These are phyloP conservation scores for Sebastes jordani DNA, from an alignment of 2,797 vertebrate species.

Conservation along the genomic window DNA sequence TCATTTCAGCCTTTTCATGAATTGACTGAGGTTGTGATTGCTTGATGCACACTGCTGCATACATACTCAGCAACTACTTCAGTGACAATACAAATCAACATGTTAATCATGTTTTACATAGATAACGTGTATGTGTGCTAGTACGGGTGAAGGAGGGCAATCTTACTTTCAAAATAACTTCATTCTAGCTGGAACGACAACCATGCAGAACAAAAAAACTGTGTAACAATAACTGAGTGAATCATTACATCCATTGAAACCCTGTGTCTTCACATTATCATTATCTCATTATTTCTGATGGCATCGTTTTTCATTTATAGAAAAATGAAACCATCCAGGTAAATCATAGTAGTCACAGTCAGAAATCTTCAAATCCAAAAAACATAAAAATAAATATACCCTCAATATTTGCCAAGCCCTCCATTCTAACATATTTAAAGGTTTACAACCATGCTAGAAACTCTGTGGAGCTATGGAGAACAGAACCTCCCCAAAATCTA, in stretches of 20 bases:
- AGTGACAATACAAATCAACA: background rate
- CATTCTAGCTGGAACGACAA: background rate
- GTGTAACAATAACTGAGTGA: background rate
- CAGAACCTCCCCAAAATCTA: background rate
- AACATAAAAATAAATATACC: background rate
- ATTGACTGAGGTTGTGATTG: slow-evolving; percentile 25
- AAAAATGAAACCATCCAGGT: background rate
- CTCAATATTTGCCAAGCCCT: background rate
- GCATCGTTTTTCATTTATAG: background rate
- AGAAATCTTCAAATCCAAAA: background rate
- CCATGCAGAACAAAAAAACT: background rate
- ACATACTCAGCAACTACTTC: background rate
- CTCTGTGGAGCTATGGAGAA: background rate
- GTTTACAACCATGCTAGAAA: background rate
- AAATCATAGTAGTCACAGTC: background rate
- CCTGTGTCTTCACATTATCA: background rate
- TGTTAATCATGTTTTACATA: background rate
- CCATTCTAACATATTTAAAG: background rate
- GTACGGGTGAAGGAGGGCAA: background rate
- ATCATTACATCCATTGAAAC: background rate
- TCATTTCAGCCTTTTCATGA: slow-evolving; percentile 31
- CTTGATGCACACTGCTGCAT: slow-evolving; percentile 1
- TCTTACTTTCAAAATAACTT: background rate
- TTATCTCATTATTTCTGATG: background rate
- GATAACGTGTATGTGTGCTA: background rate